Conservation (phyloP, 2,888 invertebrate species). For the Scaptomyza reducta region DNA sequence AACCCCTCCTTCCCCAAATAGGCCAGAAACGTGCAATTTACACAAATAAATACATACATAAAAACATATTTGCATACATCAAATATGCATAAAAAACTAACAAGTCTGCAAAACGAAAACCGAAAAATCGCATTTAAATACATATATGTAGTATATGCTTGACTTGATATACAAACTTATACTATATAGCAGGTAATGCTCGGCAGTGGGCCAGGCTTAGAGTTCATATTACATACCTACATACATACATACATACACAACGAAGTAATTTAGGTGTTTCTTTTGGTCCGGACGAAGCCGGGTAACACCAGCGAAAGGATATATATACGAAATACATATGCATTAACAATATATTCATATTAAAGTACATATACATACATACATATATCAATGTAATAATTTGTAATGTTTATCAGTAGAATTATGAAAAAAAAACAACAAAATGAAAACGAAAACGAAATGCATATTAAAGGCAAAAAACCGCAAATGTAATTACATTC, state of each 20-base stretch:
- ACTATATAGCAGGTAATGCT: slow-evolving; percentile 6
- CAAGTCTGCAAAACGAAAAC: slow-evolving; percentile 58
- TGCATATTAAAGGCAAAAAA: slow-evolving; percentile 45
- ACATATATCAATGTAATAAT: slow-evolving; percentile 75
- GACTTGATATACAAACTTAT: slow-evolving; percentile 29
- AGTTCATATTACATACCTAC: background rate
- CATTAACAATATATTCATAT: slow-evolving; percentile 23
- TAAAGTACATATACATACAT: slow-evolving; percentile 44
- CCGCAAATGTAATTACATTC: slow-evolving; percentile 26
- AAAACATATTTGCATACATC: slow-evolving; percentile 30
- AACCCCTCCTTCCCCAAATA: background rate
- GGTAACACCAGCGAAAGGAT: slow-evolving; percentile 5
- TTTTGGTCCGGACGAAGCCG: background rate
- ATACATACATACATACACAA: too few species aligned
- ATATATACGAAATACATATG: slow-evolving; percentile 57
- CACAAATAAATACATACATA: slow-evolving; percentile 12
- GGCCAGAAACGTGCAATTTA: slow-evolving; percentile 19
- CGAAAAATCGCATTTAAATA: slow-evolving; percentile 27
- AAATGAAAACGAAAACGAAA: slow-evolving; percentile 27
- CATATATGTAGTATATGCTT: slow-evolving; percentile 4
- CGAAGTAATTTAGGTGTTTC: background rate
- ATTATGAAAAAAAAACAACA: slow-evolving; percentile 46
- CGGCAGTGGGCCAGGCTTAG: background rate
- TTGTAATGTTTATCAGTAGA: slow-evolving; percentile 77
- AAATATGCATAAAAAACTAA: slow-evolving; percentile 44